Conservation (phyloP, 2,797 vertebrate species). For the Thamnophis elegans region DNA sequence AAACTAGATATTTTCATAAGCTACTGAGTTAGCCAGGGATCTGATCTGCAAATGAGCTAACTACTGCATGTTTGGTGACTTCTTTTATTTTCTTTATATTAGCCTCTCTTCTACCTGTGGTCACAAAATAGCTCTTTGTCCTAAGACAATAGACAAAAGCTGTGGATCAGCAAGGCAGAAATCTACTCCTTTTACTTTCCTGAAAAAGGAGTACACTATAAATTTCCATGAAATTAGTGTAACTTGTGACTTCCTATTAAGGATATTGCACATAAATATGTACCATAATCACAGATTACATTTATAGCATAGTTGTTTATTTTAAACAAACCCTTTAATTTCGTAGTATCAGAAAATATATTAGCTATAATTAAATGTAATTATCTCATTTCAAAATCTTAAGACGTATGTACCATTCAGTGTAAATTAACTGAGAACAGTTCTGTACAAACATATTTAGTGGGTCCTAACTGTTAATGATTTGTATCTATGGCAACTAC, state of each 20-base stretch:
- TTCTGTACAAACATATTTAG: not conserved
- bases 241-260: not conserved
- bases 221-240: not conserved
- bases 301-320: not conserved
- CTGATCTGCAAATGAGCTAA: not conserved
- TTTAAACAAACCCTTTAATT: not conserved
- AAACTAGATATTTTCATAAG: not conserved
- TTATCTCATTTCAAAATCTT: constrained; percentile 8
- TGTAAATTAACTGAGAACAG: constrained; percentile 5
- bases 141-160: not conserved
- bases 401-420: not conserved
- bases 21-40: not conserved
- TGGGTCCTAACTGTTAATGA: not conserved
- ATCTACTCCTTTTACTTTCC: not conserved
- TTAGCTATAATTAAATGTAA: not conserved
- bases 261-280: not conserved
- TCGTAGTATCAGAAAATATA: not conserved
- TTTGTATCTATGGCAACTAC: not conserved
- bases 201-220: not conserved
- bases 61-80: not conserved
- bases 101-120: not conserved
- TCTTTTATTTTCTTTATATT: not conserved
- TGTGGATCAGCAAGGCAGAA: not conserved
- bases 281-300: not conserved
- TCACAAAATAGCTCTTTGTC: not conserved